Conservation (phyloP, 1,140 invertebrate species). For the Ceratina australensis region DNA sequence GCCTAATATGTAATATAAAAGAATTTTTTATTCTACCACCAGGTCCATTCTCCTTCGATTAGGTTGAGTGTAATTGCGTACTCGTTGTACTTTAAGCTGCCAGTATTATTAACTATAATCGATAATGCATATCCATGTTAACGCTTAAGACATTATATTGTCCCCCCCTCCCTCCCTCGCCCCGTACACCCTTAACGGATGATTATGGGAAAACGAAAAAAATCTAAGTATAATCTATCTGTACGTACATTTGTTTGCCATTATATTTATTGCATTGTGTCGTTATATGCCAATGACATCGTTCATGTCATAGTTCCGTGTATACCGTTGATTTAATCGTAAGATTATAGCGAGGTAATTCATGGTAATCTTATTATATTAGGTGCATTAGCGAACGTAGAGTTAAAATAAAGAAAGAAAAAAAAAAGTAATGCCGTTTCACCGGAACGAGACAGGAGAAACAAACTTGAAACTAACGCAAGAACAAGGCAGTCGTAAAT, state of each 20-base stretch:
- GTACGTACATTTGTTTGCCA: slow-evolving; percentile 65
- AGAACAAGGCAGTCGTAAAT: slow-evolving; percentile 42
- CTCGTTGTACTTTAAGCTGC: slow-evolving; percentile 71
- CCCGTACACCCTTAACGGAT: slow-evolving; percentile 30
- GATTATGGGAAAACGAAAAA: slow-evolving; percentile 49
- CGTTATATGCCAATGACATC: slow-evolving; percentile 51
- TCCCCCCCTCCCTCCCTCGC: slow-evolving; percentile 28
- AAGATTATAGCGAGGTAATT: slow-evolving; percentile 60
- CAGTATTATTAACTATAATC: slow-evolving; percentile 77
- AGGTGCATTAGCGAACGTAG: slow-evolving; percentile 52
- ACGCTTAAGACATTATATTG: slow-evolving; percentile 67
- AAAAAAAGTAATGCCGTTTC: slow-evolving; percentile 34
- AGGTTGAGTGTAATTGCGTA: slow-evolving; percentile 52
- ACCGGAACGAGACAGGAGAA: slow-evolving; percentile 1
- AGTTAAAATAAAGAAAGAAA: slow-evolving; percentile 10
- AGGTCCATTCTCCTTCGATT: slow-evolving; percentile 30
- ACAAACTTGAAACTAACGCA: not conserved
- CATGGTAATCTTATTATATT: slow-evolving; percentile 57
- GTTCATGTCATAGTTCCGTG: slow-evolving; percentile 52
- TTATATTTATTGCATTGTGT: slow-evolving; percentile 65
- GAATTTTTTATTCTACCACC: slow-evolving; percentile 18
- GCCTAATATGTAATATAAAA: too few relatives aligned
- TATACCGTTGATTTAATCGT: slow-evolving; percentile 65
- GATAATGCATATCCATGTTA: slow-evolving; percentile 74
- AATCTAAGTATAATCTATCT: slow-evolving; percentile 62